Conservation (phyloP, 2,797 vertebrate species). For the Xenopus petersii region DNA sequence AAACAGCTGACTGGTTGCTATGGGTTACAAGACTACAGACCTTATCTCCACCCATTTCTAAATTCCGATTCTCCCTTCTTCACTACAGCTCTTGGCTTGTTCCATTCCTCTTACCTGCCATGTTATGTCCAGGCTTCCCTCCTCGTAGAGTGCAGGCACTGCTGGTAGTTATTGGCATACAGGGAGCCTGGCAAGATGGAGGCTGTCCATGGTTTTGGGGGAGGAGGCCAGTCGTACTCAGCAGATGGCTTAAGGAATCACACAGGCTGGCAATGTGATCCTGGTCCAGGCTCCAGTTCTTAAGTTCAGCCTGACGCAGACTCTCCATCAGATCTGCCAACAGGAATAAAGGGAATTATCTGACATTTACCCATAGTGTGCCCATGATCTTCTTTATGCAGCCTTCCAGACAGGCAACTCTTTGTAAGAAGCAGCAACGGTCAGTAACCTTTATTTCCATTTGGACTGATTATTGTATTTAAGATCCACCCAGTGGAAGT, state of each 20-base stretch:
- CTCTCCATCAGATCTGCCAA: constrained; percentile 86
- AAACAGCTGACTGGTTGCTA: too few relatives aligned
- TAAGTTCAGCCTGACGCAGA: constrained; percentile 91
- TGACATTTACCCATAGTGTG: too few relatives aligned
- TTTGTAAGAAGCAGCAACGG: too few relatives aligned
- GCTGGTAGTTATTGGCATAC: constrained; percentile 60
- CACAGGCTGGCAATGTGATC: constrained; percentile 91
- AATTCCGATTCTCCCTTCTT: too few relatives aligned
- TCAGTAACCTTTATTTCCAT: too few relatives aligned
- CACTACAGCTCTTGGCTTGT: too few relatives aligned
- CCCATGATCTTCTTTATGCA: too few relatives aligned
- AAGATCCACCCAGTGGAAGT: too few relatives aligned
- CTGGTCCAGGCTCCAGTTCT: constrained; percentile 93
- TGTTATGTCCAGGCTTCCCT: constrained; percentile 70
- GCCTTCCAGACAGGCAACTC: too few relatives aligned
- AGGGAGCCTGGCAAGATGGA: constrained; percentile 50
- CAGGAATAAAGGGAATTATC: background rate
- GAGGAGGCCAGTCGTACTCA: constrained; percentile 88
- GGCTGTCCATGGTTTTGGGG: constrained; percentile 62
- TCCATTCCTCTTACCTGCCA: constrained; percentile 64
- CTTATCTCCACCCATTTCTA: too few relatives aligned
- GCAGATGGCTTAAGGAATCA: constrained; percentile 95
- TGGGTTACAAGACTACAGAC: too few relatives aligned
- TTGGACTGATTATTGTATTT: too few relatives aligned
- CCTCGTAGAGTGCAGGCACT: constrained; percentile 72